Evolutionary conservation across 2,888 invertebrate species (phyloP).

Genomic region (Uropetala carovei): DNA sequence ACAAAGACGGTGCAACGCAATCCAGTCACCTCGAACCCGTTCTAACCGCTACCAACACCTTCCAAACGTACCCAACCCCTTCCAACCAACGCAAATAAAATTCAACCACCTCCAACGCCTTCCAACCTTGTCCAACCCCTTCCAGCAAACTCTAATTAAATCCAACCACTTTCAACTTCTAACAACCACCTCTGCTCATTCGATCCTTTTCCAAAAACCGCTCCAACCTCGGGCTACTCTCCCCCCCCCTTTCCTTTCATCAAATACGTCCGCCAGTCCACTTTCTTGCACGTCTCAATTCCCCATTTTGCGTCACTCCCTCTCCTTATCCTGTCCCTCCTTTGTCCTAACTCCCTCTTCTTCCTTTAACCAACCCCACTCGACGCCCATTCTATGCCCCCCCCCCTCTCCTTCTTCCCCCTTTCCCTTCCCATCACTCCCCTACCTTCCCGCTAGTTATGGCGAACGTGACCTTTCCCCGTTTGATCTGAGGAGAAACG

Average conservation of each 20-base stretch:
- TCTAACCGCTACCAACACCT: no score
- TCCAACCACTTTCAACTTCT: not conserved
- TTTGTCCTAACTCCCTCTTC: not conserved
- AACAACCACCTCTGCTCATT: not conserved
- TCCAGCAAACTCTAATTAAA: no score
- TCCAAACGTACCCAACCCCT: no score
- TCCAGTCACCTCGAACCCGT: no score
- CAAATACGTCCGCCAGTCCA: constrained; percentile 6
- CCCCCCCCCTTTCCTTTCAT: not conserved
- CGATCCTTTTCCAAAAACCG: not conserved
- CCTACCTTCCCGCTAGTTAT: constrained; percentile 30
- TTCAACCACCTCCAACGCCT: no score
- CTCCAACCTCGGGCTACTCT: not conserved
- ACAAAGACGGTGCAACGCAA: no score
- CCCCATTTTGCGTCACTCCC: constrained; percentile 5
- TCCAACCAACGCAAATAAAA: no score
- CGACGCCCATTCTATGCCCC: not conserved
- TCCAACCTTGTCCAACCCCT: no score
- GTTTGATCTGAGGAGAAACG: constrained; percentile 16
- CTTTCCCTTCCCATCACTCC: not conserved
- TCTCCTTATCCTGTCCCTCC: not conserved
- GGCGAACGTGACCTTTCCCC: constrained; percentile 54
- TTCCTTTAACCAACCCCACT: constrained; percentile 21
- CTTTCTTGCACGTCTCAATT: constrained; percentile 6
- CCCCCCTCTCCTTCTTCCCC: not conserved